Evolutionary conservation across 1,140 invertebrate genomes (phyloP).

Genomic region (Drosophila kohkoa): DNA sequence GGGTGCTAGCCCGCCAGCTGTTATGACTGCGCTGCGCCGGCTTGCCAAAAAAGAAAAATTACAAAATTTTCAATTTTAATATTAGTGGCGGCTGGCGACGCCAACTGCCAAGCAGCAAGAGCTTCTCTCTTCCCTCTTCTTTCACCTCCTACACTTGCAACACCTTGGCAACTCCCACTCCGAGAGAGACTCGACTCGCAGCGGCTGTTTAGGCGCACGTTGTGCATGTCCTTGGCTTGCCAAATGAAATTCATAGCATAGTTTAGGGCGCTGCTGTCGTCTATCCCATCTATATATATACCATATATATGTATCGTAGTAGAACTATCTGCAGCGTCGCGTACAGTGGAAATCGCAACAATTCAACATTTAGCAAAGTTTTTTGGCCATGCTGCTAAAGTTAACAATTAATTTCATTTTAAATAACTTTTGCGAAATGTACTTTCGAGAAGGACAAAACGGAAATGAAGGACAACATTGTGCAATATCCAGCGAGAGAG

Average conservation of each 20-base stretch:
- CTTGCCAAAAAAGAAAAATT: slow-evolving; percentile 82
- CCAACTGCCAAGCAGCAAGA: slow-evolving; percentile 63
- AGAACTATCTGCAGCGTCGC: slow-evolving; percentile 11
- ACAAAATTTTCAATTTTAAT: slow-evolving; percentile 84
- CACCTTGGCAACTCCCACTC: slow-evolving; percentile 17
- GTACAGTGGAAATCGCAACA: slow-evolving; percentile 54
- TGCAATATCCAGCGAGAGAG: not conserved
- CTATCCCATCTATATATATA: slow-evolving; percentile 27
- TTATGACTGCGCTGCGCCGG: slow-evolving; percentile 78
- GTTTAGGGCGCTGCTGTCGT: slow-evolving; percentile 65
- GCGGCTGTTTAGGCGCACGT: slow-evolving; percentile 76
- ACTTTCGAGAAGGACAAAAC: not conserved
- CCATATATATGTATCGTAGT: slow-evolving; percentile 13
- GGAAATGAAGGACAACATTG: slow-evolving; percentile 7
- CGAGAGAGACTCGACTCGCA: slow-evolving; percentile 14
- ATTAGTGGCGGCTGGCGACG: slow-evolving; percentile 80
- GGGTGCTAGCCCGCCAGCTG: slow-evolving; percentile 56
- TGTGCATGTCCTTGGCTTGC: slow-evolving; percentile 81
- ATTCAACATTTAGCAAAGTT: slow-evolving; percentile 13
- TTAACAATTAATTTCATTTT: slow-evolving; percentile 22
- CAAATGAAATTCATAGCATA: slow-evolving; percentile 83
- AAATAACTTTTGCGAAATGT: slow-evolving; percentile 16
- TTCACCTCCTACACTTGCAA: not conserved
- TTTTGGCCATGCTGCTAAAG: slow-evolving; percentile 1
- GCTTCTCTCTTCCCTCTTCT: slow-evolving; percentile 2